Evolutionary conservation across 2,888 invertebrate genomes (phyloP).

Genomic region (Cheilosia urbana): DNA sequence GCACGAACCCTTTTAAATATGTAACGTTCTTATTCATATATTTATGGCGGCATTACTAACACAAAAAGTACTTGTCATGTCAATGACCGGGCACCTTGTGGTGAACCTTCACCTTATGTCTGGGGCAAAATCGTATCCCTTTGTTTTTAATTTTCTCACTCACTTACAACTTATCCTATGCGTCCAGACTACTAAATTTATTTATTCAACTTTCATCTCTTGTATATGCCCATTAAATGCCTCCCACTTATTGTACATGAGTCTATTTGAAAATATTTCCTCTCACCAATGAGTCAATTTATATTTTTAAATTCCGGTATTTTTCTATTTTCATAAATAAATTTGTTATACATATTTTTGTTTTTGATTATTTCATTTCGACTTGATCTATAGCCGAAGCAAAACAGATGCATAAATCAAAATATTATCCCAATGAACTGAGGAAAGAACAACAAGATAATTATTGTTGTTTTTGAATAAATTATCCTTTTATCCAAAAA

Average conservation of each 20-base stretch:
- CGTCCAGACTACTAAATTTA: neutral
- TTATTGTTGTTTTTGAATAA: conserved; percentile 1
- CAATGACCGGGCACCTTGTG: neutral
- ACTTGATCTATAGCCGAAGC: conserved; percentile 33
- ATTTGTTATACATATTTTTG: neutral
- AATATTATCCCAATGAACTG: neutral
- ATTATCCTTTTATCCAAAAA: conserved; percentile 5
- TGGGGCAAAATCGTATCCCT: neutral
- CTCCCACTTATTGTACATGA: neutral
- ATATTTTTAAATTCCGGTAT: conserved; percentile 67
- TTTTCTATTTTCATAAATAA: conserved; percentile 40
- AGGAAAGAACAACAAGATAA: neutral
- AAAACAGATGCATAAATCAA: conserved; percentile 41
- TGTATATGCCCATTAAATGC: neutral
- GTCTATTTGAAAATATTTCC: conserved; percentile 12
- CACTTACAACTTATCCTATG: neutral
- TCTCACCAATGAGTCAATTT: conserved; percentile 33
- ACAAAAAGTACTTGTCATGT: too few relatives aligned
- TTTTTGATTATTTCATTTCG: conserved; percentile 19
- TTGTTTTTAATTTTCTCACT: neutral
- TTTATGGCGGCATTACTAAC: too few relatives aligned
- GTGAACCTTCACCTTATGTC: conserved; percentile 52
- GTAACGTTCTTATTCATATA: too few relatives aligned
- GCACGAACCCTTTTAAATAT: too few relatives aligned
- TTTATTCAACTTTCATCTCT: neutral